Conservation (phyloP, 1,140 invertebrate genomes). For the Anastrepha ludens region DNA sequence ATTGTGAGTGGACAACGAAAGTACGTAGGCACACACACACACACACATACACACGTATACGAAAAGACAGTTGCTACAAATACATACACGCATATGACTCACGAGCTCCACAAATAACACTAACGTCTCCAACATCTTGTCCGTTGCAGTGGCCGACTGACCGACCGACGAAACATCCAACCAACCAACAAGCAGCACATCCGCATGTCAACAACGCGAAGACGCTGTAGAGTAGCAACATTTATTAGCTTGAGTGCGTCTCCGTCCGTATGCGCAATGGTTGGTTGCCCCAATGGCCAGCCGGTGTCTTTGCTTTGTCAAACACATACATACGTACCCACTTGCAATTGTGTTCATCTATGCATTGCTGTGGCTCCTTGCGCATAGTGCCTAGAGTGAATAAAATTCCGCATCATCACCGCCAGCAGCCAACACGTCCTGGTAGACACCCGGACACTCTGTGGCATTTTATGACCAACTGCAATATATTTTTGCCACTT, state of each 20-base stretch:
- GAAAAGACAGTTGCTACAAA: not conserved
- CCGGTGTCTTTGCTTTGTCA: not conserved
- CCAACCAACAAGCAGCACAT: not conserved
- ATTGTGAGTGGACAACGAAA: not conserved
- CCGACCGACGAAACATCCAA: not conserved
- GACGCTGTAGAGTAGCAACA: not conserved
- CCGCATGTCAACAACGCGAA: slow-evolving; percentile 24
- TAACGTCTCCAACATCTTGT: slow-evolving; percentile 36
- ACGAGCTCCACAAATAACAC: not conserved
- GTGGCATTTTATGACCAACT: slow-evolving; percentile 48
- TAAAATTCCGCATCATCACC: slow-evolving; percentile 24
- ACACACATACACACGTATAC: not conserved
- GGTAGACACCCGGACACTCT: not conserved
- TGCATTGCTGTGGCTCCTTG: not conserved
- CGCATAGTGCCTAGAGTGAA: slow-evolving; percentile 37
- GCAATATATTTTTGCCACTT: slow-evolving; percentile 39
- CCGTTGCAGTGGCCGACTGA: not conserved
- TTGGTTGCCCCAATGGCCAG: not conserved
- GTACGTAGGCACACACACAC: no score
- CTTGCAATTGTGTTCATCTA: not conserved
- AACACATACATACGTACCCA: not conserved
- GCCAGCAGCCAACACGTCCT: slow-evolving; percentile 18
- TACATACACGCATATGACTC: not conserved
- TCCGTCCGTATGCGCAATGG: not conserved
- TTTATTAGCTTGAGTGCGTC: slow-evolving; percentile 16